Percentiles rank a stretch among this genome's conserved stretches.
Conservation (phyloP, 2,888 invertebrate genomes). For the Chirona hameri region DNA sequence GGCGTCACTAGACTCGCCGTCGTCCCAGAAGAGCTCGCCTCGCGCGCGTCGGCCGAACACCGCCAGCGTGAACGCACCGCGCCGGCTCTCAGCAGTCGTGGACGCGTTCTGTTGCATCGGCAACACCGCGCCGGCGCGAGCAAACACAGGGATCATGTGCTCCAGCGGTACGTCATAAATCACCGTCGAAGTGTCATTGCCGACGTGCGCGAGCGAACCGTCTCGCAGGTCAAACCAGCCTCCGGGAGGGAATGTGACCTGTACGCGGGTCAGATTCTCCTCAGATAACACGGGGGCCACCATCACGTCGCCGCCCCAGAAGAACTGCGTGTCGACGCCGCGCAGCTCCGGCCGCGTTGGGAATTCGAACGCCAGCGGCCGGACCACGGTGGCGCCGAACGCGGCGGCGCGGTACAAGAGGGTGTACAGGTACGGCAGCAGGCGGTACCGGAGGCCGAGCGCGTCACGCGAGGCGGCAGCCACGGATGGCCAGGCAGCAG, state of each 20-base stretch:
- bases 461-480: conserved; percentile 39
- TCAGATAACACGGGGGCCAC: conserved; percentile 43
- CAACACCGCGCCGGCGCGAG: conserved; percentile 44
- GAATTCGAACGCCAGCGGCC: conserved; percentile 45
- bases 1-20: conserved; percentile 34
- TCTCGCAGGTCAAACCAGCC: conserved; percentile 42
- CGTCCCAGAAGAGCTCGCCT: conserved; percentile 40
- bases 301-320: conserved; percentile 49
- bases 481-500: conserved; percentile 38
- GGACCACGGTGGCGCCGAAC: conserved; percentile 46
- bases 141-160: conserved; percentile 44
- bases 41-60: conserved; percentile 34
- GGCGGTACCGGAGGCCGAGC: conserved; percentile 46
- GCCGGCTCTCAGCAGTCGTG: conserved; percentile 36
- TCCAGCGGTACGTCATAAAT: conserved; percentile 35
- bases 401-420: conserved; percentile 46
- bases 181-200: neutral
- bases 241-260: conserved; percentile 44
- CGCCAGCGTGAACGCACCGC: conserved; percentile 36
- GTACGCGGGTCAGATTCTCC: conserved; percentile 43
- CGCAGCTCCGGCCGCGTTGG: conserved; percentile 42
- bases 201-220: neutral
- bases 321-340: conserved; percentile 44
- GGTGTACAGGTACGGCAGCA: conserved; percentile 52
- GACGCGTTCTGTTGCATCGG: conserved; percentile 45